Evolutionary conservation across 2,113 vertebrate species (phyloP).

Genomic region (Pituophis catenifer): DNA sequence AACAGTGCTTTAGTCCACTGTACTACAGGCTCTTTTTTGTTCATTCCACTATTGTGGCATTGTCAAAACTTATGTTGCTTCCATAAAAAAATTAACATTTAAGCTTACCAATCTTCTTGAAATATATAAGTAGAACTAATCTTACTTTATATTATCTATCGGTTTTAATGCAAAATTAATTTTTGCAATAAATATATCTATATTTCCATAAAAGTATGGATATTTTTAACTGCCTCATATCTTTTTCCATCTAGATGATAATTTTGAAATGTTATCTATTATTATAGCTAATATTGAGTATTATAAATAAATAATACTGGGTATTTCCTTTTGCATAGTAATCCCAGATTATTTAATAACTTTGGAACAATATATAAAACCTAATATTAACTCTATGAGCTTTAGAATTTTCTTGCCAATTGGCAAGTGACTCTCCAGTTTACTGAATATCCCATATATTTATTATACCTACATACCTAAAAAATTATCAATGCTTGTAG

Average conservation of each 20-base stretch:
- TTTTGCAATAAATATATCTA: not conserved
- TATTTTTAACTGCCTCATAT: not conserved
- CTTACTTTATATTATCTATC: not conserved
- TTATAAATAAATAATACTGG: not conserved
- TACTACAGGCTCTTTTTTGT: not conserved
- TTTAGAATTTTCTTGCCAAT: not conserved
- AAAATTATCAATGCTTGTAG: not conserved
- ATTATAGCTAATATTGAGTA: not conserved
- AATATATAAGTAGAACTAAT: not conserved
- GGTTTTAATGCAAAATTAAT: not conserved
- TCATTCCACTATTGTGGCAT: not conserved
- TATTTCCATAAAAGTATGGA: not conserved
- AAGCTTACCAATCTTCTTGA: not conserved
- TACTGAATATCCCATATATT: not conserved
- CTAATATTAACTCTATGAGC: not conserved
- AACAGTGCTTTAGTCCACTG: no score
- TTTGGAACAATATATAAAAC: not conserved
- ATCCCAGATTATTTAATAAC: not conserved
- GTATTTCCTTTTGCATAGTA: not conserved
- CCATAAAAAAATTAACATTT: not conserved
- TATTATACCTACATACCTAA: not conserved
- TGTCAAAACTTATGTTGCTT: not conserved
- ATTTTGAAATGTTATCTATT: not conserved
- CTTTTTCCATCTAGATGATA: not conserved
- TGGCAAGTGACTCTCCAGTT: not conserved